These are phyloP conservation scores for Saturnia japonica DNA, from an alignment of 2,888 invertebrate species.

Conservation along the genomic window DNA sequence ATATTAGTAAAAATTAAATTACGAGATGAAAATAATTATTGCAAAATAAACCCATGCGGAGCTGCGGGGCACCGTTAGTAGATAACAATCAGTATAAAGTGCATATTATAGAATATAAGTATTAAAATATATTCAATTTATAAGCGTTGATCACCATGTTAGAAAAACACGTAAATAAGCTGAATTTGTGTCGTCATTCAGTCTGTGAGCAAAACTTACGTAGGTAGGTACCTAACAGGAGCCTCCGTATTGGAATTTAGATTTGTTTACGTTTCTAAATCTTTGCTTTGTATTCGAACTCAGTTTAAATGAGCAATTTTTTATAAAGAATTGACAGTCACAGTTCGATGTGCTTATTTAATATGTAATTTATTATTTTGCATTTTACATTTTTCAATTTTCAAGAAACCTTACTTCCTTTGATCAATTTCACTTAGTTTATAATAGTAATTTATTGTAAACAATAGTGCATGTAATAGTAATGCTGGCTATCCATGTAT, in stretches of 20 bases:
- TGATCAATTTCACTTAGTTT: conserved; percentile 18
- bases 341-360: conserved; percentile 15
- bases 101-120: not conserved
- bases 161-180: not conserved
- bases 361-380: conserved; percentile 13
- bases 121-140: not conserved
- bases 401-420: conserved; percentile 11
- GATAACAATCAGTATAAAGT: not conserved
- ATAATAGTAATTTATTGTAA: conserved; percentile 11
- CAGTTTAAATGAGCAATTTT: conserved; percentile 17
- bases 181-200: conserved; percentile 15
- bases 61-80: no score
- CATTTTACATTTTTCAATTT: conserved; percentile 9
- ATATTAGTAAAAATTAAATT: no score
- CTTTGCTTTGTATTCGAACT: conserved; percentile 12
- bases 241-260: conserved; percentile 18
- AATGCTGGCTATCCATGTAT: not conserved
- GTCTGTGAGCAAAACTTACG: conserved; percentile 15
- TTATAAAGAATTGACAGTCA: conserved; percentile 19
- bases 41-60: no score
- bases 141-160: not conserved
- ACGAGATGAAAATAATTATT: no score
- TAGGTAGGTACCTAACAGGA: conserved; percentile 17
- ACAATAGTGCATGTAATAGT: conserved; percentile 8
- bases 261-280: conserved; percentile 20